Evolutionary conservation across 2,797 vertebrate species (phyloP).

Genomic region (Peromyscus aztecus): DNA sequence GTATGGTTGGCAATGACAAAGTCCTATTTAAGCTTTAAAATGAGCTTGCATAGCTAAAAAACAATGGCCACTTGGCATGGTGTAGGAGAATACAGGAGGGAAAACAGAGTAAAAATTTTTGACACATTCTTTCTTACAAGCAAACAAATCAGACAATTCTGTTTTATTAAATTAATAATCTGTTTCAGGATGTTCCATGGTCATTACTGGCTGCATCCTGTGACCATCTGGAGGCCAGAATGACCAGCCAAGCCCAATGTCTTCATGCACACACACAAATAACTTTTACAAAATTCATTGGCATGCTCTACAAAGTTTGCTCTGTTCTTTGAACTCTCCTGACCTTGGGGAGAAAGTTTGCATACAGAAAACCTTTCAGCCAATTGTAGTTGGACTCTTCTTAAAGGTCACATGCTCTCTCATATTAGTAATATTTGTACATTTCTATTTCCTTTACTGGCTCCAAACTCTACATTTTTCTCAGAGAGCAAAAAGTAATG

Average conservation of each 20-base stretch:
- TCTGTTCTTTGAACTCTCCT: constrained; percentile 67
- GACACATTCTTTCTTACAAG: constrained; percentile 65
- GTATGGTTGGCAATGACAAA: constrained; percentile 5
- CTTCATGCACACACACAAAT: constrained; percentile 65
- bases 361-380: constrained; percentile 70
- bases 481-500: constrained; percentile 10
- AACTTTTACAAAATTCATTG: constrained; percentile 76
- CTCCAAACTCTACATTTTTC: constrained; percentile 6
- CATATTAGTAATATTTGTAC: constrained; percentile 57
- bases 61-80: background rate
- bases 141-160: constrained; percentile 69
- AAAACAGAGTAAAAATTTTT: constrained; percentile 53
- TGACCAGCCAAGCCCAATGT: constrained; percentile 72
- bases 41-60: background rate
- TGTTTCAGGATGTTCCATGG: constrained; percentile 70
- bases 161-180: constrained; percentile 70
- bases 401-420: constrained; percentile 57
- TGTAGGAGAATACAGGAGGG: background rate
- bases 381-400: constrained; percentile 52
- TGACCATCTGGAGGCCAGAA: constrained; percentile 80
- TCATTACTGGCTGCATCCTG: constrained; percentile 78
- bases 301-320: constrained; percentile 38
- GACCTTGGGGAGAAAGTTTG: constrained; percentile 62
- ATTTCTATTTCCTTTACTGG: constrained; percentile 56
- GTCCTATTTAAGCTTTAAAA: constrained; percentile 48